These are phyloP conservation scores for Pammene aurita DNA, from an alignment of 2,888 invertebrate genomes.

Conservation along the genomic window DNA sequence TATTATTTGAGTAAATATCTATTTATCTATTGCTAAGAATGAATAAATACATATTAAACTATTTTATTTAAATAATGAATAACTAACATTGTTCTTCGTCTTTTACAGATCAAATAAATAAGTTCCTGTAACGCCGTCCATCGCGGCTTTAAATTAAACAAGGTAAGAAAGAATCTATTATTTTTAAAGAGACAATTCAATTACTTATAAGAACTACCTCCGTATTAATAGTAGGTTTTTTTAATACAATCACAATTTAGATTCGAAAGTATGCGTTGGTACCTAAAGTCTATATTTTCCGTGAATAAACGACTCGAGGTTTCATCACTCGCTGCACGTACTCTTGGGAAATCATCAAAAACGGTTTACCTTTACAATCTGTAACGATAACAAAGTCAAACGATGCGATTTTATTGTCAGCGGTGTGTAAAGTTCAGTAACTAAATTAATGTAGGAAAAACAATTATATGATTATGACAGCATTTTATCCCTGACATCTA, in stretches of 20 bases:
- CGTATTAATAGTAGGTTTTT: no score
- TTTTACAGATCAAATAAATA: conserved; percentile 71
- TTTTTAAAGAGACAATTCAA: neutral
- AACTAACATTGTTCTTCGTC: conserved; percentile 41
- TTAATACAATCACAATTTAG: neutral
- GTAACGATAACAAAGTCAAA: neutral
- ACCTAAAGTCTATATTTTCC: neutral
- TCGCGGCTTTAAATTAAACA: conserved; percentile 69
- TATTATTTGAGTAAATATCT: neutral
- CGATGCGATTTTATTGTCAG: neutral
- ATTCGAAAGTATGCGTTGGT: neutral
- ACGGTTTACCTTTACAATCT: conserved; percentile 4
- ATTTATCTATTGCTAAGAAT: no score
- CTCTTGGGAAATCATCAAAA: conserved; percentile 23
- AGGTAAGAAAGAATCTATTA: conserved; percentile 57
- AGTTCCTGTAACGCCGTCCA: conserved; percentile 76
- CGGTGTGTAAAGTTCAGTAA: neutral
- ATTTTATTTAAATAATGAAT: no score
- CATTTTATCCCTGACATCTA: conserved; percentile 15
- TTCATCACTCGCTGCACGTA: neutral
- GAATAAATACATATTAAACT: no score
- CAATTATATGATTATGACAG: neutral
- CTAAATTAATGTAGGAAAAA: neutral
- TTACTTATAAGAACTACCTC: neutral
- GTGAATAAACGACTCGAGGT: neutral